Conservation (phyloP, 92 coral and sea anemone species). For the Umimayanthus chanpuru region DNA sequence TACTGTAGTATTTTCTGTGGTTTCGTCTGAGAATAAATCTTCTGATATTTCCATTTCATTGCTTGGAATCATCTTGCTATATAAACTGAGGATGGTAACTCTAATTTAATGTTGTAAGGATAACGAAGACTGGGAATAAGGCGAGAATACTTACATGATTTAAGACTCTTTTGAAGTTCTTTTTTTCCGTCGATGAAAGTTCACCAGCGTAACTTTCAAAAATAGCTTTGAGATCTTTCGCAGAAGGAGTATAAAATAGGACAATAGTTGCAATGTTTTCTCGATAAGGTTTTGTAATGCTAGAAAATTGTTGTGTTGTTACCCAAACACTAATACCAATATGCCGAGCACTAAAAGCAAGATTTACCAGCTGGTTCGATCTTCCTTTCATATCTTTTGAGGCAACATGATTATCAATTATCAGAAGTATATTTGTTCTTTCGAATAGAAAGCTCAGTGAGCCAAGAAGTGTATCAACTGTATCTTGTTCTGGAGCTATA, state of each 20-base stretch:
- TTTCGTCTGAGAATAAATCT: neutral
- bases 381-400: too few species aligned
- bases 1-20: too few species aligned
- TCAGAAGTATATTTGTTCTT: neutral
- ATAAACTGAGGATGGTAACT: too few species aligned
- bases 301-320: constrained; percentile 9
- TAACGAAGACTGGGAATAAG: neutral
- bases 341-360: too few species aligned
- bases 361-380: too few species aligned
- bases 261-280: constrained; percentile 15
- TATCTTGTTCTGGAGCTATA: constrained; percentile 33
- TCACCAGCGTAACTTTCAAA: constrained; percentile 36
- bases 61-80: neutral
- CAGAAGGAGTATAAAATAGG: neutral
- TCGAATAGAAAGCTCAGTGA: neutral
- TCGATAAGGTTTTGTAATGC: constrained; percentile 17
- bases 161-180: neutral
- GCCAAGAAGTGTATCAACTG: neutral
- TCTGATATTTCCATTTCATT: neutral
- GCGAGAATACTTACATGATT: neutral
- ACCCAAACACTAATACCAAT: too few species aligned
- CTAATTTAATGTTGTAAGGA: too few species aligned
- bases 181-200: neutral
- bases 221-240: neutral
- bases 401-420: neutral